These are phyloP conservation scores for Falcunculus frontatus DNA, from an alignment of 2,113 vertebrate genomes.

Conservation along the genomic window DNA sequence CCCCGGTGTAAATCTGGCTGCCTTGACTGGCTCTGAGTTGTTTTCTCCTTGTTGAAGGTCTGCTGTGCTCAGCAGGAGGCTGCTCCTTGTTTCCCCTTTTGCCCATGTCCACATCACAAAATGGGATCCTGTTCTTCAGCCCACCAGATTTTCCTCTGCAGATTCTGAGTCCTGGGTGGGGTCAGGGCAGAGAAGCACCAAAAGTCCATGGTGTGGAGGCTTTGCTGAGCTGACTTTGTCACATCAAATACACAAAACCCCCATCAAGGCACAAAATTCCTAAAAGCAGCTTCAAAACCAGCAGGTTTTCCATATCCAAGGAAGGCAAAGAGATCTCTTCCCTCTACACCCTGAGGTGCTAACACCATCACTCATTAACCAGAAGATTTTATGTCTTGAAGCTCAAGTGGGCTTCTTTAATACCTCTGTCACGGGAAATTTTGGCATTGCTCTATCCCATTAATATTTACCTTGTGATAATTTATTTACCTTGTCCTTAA, in stretches of 20 bases:
- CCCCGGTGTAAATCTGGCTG: too few species aligned
- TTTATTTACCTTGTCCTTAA: neutral
- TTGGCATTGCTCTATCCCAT: neutral
- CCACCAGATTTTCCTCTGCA: neutral
- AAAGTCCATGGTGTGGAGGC: rapidly evolving
- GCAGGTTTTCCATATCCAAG: neutral
- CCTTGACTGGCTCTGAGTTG: neutral
- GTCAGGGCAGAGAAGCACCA: neutral
- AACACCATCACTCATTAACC: neutral
- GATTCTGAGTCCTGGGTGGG: neutral
- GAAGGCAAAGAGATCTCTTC: neutral
- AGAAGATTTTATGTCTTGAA: neutral
- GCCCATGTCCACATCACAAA: too few species aligned
- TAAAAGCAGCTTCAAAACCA: neutral
- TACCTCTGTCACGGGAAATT: neutral
- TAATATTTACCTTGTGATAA: neutral
- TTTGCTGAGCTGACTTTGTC: neutral
- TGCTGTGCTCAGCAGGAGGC: neutral
- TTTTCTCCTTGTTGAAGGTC: neutral
- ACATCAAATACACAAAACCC: neutral
- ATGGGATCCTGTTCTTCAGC: neutral
- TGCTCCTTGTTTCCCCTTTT: too few species aligned
- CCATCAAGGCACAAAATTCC: neutral
- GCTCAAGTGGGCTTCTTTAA: neutral
- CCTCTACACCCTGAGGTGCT: too few species aligned